These are phyloP conservation scores for Episyrphus balteatus DNA, from an alignment of 1,140 invertebrate genomes.

Conservation along the genomic window DNA sequence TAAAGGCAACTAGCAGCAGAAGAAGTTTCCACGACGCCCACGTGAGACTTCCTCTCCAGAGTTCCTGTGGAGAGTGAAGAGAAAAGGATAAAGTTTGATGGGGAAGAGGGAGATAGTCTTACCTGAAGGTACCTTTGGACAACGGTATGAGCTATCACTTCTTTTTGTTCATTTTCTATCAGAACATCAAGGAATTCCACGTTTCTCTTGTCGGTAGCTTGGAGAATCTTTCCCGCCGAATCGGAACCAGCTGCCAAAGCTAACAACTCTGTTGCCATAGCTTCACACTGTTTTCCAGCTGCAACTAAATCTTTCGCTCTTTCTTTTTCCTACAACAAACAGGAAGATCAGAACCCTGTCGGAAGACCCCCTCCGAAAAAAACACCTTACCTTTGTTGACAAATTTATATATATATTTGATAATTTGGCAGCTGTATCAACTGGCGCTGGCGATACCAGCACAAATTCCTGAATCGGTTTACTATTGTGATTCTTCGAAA, in stretches of 20 bases:
- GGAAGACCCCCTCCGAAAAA: not conserved
- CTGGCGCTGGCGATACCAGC: slow-evolving; percentile 89
- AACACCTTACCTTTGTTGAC: slow-evolving; percentile 59
- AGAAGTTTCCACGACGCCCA: slow-evolving; percentile 94
- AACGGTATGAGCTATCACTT: slow-evolving; percentile 84
- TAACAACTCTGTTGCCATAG: slow-evolving; percentile 92
- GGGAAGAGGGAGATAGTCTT: slow-evolving; percentile 27
- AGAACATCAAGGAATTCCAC: slow-evolving; percentile 94
- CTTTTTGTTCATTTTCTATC: slow-evolving; percentile 97
- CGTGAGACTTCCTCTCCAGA: slow-evolving; percentile 89
- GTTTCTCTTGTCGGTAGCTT: slow-evolving; percentile 82
- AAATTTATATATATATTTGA: slow-evolving; percentile 84
- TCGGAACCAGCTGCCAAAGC: slow-evolving; percentile 88
- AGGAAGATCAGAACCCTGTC: not conserved
- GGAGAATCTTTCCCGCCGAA: slow-evolving; percentile 82
- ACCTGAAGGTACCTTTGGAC: slow-evolving; percentile 80
- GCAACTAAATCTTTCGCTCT: slow-evolving; percentile 89
- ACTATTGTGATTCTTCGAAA: slow-evolving; percentile 93
- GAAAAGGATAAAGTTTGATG: not conserved
- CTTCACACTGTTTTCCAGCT: slow-evolving; percentile 91
- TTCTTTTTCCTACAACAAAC: slow-evolving; percentile 98
- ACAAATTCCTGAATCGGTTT: slow-evolving; percentile 96
- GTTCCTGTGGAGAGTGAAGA: slow-evolving; percentile 52
- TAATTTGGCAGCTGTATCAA: slow-evolving; percentile 95
- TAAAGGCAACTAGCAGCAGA: slow-evolving; percentile 80